Base-by-base conservation (phyloP, 2,797 vertebrate genomes). In the Cyclopterus lumpus region DNA sequence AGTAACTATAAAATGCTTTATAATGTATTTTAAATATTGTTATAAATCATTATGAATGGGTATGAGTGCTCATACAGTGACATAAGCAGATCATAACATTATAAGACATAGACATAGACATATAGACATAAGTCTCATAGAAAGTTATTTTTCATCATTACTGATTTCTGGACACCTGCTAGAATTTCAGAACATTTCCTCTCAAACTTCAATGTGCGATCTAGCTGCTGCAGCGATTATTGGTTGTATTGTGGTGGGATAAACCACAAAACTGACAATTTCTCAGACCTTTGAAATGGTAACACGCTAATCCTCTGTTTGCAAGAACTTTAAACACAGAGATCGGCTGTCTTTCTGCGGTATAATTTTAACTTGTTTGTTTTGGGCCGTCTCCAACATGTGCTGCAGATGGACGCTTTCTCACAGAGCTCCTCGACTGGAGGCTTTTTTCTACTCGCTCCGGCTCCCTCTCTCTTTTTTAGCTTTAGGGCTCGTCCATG, bases 351-450 rank as follows among this genome's bases (percentile, higher is more conserved):
- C 89, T 89, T 90, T 88, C 84, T 88, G 88, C 88, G 88, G 93
- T 94, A 91, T 94, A 93, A 94, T 92, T 94, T 94, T 92, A 95
- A 94, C 88, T 87, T 94, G 93, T 95, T 95, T 94, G 87, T 89
- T 88, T 95, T 95, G 94, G 94, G 75, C 77, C 26, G 20, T 65
- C 71, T 93, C 94, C 93, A 95, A 65, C 74, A 16, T 78, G 70
- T 68, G 81, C 88, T 90, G 85, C 92, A 91, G 90, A 93, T 91
- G 91, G 91, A 90, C 86, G 84, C 79, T 92, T 93, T 93, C 93
- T 93, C 91, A 93, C 89, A 93, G 82, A 77, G 83, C 79, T 66
- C 78, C 68, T 63, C 75, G 34, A 83, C 66, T 73, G 42, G 67
- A 61, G 87, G 73, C 74, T 72, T 86, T 86, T 73, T 26, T 58